These are phyloP conservation scores for Eufriesea mexicana DNA, from an alignment of 1,140 invertebrate species.

Conservation along the genomic window DNA sequence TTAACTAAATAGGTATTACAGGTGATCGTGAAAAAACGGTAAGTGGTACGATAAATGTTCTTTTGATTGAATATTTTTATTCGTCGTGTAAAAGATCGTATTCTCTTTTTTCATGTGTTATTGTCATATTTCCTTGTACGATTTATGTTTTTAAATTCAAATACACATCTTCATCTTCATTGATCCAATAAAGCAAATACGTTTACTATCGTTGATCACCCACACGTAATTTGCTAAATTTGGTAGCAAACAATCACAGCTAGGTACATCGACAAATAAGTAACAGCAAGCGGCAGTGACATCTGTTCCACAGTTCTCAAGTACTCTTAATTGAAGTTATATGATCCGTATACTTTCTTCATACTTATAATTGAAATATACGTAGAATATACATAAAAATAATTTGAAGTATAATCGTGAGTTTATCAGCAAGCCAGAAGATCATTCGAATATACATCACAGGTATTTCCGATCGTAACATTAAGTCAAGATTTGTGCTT, in stretches of 20 bases:
- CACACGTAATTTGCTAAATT: conserved; percentile 62
- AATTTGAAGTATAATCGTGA: conserved; percentile 25
- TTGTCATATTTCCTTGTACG: conserved; percentile 61
- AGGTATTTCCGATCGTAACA: not conserved
- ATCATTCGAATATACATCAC: conserved; percentile 36
- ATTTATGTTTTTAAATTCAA: conserved; percentile 25
- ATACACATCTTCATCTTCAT: conserved; percentile 42
- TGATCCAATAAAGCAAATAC: conserved; percentile 40
- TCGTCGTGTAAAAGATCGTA: conserved; percentile 12
- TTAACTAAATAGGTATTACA: conserved; percentile 35
- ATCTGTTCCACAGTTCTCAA: conserved; percentile 49
- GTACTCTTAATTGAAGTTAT: conserved; percentile 39
- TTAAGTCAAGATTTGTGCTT: conserved; percentile 22
- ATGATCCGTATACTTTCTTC: conserved; percentile 39
- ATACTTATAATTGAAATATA: conserved; percentile 46
- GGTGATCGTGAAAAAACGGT: conserved; percentile 40
- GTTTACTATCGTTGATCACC: conserved; percentile 53
- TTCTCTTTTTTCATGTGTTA: conserved; percentile 40
- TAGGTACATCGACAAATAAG: conserved; percentile 70
- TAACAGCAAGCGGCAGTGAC: conserved; percentile 68
- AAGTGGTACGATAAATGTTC: conserved; percentile 44
- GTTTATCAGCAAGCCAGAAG: conserved; percentile 42
- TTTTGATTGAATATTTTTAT: conserved; percentile 37
- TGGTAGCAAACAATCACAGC: conserved; percentile 69
- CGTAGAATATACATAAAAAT: conserved; percentile 52